Conservation (phyloP, 1,140 invertebrate genomes). For the Tetranychus urticae region DNA sequence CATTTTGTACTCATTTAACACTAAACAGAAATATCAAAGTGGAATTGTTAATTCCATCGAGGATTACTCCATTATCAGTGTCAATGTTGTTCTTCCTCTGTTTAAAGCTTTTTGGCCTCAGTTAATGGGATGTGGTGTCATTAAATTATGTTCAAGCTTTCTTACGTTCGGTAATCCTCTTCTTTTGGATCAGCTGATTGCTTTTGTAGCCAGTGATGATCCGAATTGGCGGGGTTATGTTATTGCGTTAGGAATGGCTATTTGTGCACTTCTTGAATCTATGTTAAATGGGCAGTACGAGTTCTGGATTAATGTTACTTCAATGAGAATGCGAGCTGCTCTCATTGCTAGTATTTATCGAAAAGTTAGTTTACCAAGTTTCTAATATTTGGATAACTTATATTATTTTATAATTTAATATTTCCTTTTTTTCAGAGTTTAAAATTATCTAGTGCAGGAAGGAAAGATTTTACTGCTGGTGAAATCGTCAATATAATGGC, state of each 20-base stretch:
- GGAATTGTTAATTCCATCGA: not conserved
- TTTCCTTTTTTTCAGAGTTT: not conserved
- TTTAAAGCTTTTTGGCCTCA: conserved; percentile 36
- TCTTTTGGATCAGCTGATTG: conserved; percentile 12
- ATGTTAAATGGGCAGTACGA: conserved; percentile 5
- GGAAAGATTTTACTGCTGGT: conserved; percentile 13
- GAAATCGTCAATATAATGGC: conserved; percentile 14
- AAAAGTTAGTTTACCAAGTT: conserved; percentile 2
- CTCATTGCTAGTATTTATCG: conserved; percentile 7
- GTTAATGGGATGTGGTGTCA: conserved; percentile 49
- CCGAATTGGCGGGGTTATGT: conserved; percentile 7
- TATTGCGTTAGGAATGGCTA: conserved; percentile 4
- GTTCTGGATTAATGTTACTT: conserved; percentile 2
- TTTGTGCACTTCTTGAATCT: not conserved
- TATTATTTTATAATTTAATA: not conserved
- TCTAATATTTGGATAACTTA: not conserved
- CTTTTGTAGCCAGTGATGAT: conserved; percentile 12
- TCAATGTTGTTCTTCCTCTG: conserved; percentile 13
- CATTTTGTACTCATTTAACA: not conserved
- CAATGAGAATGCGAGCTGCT: conserved; percentile 3
- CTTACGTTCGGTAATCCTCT: conserved; percentile 70
- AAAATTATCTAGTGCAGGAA: conserved; percentile 9
- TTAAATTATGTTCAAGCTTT: conserved; percentile 54
- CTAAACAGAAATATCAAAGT: not conserved
- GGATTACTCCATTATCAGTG: not conserved